These are phyloP conservation scores for Oscheius myriophilus DNA, from an alignment of 2,888 invertebrate genomes.

Conservation along the genomic window DNA sequence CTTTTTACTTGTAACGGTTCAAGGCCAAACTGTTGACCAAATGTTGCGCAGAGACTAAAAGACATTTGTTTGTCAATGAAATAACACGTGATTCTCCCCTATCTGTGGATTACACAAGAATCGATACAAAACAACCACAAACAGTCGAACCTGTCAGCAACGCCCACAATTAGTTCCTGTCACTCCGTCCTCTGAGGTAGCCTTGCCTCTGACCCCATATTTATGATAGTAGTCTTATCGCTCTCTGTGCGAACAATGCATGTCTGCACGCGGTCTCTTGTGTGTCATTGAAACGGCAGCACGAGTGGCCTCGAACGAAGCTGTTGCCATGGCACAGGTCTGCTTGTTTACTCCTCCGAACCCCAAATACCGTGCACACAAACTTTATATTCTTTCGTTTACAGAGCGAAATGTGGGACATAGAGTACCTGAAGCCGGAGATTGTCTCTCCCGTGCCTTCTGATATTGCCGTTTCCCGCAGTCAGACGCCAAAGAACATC, in stretches of 20 bases:
- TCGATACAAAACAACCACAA: neutral
- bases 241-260: conserved; percentile 5
- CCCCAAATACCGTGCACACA: neutral
- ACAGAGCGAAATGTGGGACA: conserved; percentile 42
- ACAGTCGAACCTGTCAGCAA: neutral
- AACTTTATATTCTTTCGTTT: conserved; percentile 19
- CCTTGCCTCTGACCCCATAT: neutral
- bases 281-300: conserved; percentile 21
- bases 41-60: too few species aligned
- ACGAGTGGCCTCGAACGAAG: conserved; percentile 8
- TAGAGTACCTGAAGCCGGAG: conserved; percentile 53
- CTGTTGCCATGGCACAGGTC: conserved; percentile 31
- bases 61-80: too few species aligned
- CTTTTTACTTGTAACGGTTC: too few species aligned
- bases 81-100: too few species aligned
- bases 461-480: conserved; percentile 89
- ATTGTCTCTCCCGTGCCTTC: conserved; percentile 81
- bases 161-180: neutral
- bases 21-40: too few species aligned
- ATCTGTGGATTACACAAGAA: neutral
- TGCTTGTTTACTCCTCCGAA: conserved; percentile 35
- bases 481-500: conserved; percentile 71
- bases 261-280: conserved; percentile 19
- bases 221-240: neutral
- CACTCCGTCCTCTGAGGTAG: too few species aligned